Evolutionary conservation across 2,113 vertebrate species (phyloP).

Genomic region (Actenoides lindsayi): DNA sequence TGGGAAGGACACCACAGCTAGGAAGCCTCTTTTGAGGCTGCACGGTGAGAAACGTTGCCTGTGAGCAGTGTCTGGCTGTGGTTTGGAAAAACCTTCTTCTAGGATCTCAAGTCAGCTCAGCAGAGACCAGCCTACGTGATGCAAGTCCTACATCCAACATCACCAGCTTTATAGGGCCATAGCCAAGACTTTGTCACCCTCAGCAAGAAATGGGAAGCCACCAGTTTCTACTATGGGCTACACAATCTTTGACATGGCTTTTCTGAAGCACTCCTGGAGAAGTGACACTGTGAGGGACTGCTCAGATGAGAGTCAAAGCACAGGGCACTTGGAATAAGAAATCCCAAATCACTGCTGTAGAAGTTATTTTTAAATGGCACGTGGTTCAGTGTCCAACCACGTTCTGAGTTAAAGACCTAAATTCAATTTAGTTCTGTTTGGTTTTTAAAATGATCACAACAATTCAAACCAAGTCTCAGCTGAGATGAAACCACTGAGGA

Average conservation of each 20-base stretch:
- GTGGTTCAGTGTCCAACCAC: background rate
- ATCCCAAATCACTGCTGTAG: background rate
- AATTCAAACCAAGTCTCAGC: background rate
- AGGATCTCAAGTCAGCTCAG: background rate
- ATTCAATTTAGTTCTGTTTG: background rate
- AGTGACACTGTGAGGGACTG: background rate
- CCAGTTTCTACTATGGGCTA: background rate
- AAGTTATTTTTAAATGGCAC: background rate
- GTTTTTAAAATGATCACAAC: background rate
- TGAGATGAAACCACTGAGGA: background rate
- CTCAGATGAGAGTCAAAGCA: background rate
- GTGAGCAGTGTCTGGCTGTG: background rate
- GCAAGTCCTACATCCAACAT: accelerated
- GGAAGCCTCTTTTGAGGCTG: background rate
- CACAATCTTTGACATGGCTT: too few relatives aligned
- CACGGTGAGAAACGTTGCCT: background rate
- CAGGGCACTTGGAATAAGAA: background rate
- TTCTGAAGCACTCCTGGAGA: background rate
- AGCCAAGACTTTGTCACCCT: background rate
- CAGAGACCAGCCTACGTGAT: background rate
- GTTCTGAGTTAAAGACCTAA: background rate
- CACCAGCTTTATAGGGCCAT: accelerated
- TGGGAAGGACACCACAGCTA: background rate
- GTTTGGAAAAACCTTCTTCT: background rate
- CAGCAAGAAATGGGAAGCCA: background rate